Evolutionary conservation across 2,888 invertebrate species (phyloP).

Genomic region (Limnephilus marmoratus): DNA sequence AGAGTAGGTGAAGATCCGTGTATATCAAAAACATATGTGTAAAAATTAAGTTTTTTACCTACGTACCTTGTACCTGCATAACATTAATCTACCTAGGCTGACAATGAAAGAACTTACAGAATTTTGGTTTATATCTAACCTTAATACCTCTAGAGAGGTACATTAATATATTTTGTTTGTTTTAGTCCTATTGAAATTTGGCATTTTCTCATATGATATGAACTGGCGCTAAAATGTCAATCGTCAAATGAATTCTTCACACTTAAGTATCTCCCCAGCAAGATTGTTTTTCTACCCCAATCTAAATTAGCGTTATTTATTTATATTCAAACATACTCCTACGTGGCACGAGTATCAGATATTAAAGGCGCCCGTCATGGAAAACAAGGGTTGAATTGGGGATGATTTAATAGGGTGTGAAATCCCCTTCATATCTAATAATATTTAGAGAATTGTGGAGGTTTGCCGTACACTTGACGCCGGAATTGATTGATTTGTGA

Average conservation of each 20-base stretch:
- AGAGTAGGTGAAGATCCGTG: too few species aligned
- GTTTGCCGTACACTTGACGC: conserved; percentile 7
- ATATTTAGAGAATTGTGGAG: not conserved
- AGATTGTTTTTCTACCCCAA: not conserved
- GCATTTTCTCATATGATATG: not conserved
- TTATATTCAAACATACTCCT: not conserved
- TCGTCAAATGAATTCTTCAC: not conserved
- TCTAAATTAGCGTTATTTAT: not conserved
- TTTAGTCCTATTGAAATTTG: too few species aligned
- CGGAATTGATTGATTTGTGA: conserved; percentile 22
- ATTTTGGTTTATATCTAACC: too few species aligned
- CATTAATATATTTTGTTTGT: too few species aligned
- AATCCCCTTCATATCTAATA: not conserved
- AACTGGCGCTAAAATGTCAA: not conserved
- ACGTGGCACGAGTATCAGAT: not conserved
- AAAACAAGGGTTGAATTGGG: not conserved
- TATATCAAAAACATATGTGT: too few species aligned
- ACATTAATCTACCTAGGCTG: too few species aligned
- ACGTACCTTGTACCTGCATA: too few species aligned
- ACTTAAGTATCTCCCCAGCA: not conserved
- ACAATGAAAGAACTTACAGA: too few species aligned
- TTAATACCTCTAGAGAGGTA: too few species aligned
- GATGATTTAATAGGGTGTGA: conserved; percentile 35
- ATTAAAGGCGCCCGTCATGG: not conserved
- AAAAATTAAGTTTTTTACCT: too few species aligned